These are phyloP conservation scores for Rhynchotus rufescens DNA, from an alignment of 2,797 vertebrate species.

Conservation along the genomic window DNA sequence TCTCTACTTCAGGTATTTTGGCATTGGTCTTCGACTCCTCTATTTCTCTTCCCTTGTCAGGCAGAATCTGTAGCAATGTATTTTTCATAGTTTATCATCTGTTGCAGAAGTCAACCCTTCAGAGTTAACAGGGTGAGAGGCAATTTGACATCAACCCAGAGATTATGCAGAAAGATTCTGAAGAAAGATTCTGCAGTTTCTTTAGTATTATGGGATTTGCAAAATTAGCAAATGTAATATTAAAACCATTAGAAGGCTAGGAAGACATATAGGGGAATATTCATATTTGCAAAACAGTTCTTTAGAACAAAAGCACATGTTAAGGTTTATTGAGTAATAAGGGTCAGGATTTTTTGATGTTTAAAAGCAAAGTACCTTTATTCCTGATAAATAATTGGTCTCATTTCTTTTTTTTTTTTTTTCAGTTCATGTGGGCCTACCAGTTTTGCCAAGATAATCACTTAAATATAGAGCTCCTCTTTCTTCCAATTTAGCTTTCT, in stretches of 20 bases:
- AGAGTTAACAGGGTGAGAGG: not conserved
- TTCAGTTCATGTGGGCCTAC: not conserved
- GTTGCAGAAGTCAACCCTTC: not conserved
- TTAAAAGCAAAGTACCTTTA: not conserved
- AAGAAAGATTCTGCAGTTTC: not conserved
- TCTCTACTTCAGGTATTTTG: not conserved
- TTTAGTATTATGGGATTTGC: not conserved
- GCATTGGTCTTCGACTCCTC: not conserved
- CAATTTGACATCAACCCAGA: not conserved
- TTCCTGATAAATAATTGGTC: not conserved
- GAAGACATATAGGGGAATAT: not conserved
- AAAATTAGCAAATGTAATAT: not conserved
- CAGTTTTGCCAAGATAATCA: not conserved
- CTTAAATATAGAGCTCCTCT: not conserved
- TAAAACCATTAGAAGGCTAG: not conserved
- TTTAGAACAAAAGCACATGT: not conserved
- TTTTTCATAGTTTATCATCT: conserved; percentile 26
- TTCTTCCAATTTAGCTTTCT: not conserved
- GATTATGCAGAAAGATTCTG: not conserved
- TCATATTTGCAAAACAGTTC: not conserved
- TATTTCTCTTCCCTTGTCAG: not conserved
- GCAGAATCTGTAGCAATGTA: not conserved
- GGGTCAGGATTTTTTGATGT: not conserved
- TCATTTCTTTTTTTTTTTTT: not conserved
- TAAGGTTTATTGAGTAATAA: not conserved